Conservation (phyloP, 1,140 invertebrate species). For the Papilio xuthus region DNA sequence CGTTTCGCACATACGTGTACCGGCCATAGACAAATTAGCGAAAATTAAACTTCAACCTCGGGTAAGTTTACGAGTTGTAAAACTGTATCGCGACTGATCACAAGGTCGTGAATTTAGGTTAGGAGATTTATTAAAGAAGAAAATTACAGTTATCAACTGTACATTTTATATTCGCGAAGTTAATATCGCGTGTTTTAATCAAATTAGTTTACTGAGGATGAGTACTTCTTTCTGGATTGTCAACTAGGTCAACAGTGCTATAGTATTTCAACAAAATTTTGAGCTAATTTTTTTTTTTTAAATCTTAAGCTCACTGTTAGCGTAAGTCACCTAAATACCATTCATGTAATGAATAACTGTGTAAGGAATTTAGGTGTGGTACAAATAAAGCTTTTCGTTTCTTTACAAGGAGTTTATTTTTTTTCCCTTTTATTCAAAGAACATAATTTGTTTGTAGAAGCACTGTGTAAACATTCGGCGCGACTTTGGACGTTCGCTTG, state of each 20-base stretch:
- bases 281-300: background rate
- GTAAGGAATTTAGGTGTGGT: background rate
- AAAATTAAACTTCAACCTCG: conserved; percentile 22
- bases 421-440: background rate
- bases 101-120: conserved; percentile 18
- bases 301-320: background rate
- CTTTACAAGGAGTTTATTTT: background rate
- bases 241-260: background rate
- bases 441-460: background rate
- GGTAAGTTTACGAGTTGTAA: conserved; percentile 20
- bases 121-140: background rate
- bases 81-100: conserved; percentile 15
- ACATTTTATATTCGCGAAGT: background rate
- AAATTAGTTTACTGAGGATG: background rate
- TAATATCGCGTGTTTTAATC: background rate
- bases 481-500: background rate
- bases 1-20: conserved; percentile 20
- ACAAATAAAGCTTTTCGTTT: background rate
- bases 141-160: background rate
- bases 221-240: background rate
- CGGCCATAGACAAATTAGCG: conserved; percentile 16
- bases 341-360: background rate
- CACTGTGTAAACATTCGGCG: conserved; percentile 8
- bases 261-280: background rate
- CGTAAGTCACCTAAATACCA: background rate